These are phyloP conservation scores for Enteromius treurensis DNA, from an alignment of 2,797 vertebrate species.

Conservation along the genomic window DNA sequence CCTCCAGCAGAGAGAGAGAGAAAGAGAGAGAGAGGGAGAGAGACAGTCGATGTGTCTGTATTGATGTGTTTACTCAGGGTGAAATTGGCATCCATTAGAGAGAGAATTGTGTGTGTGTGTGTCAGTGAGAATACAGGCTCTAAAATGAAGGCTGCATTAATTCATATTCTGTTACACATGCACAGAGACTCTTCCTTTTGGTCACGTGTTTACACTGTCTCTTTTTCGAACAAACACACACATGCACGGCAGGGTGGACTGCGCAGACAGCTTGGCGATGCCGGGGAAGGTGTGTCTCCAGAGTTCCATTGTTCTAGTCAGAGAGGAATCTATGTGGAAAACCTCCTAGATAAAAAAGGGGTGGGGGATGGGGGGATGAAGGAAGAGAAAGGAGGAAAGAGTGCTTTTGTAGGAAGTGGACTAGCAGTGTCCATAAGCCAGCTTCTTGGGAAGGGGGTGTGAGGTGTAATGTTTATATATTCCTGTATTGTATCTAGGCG, in stretches of 20 bases:
- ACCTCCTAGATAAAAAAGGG: constrained; percentile 44
- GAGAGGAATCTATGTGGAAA: constrained; percentile 51
- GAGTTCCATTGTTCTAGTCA: constrained; percentile 60
- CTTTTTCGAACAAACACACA: constrained; percentile 26
- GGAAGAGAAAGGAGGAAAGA: constrained; percentile 49
- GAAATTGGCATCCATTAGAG: constrained; percentile 61
- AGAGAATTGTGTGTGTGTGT: constrained; percentile 32
- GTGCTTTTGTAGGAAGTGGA: constrained; percentile 51
- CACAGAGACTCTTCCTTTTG: constrained; percentile 52
- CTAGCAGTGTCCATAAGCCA: constrained; percentile 37
- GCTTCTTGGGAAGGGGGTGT: not conserved
- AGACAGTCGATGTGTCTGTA: constrained; percentile 56
- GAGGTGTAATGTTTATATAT: constrained; percentile 25
- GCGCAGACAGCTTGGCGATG: constrained; percentile 61
- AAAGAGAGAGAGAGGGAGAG: constrained; percentile 38
- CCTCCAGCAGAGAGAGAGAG: constrained; percentile 49
- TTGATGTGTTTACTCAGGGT: constrained; percentile 63
- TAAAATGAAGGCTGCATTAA: constrained; percentile 58
- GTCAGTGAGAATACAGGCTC: constrained; percentile 51
- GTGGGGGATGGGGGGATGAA: constrained; percentile 33
- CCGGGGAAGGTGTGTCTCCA: constrained; percentile 59
- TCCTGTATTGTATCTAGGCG: constrained; percentile 15
- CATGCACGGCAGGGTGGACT: constrained; percentile 58
- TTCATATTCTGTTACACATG: constrained; percentile 62
- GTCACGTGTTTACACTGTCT: constrained; percentile 47